Base-by-base conservation (phyloP, 2,113 vertebrate species). In the Halcyon malimbica region DNA sequence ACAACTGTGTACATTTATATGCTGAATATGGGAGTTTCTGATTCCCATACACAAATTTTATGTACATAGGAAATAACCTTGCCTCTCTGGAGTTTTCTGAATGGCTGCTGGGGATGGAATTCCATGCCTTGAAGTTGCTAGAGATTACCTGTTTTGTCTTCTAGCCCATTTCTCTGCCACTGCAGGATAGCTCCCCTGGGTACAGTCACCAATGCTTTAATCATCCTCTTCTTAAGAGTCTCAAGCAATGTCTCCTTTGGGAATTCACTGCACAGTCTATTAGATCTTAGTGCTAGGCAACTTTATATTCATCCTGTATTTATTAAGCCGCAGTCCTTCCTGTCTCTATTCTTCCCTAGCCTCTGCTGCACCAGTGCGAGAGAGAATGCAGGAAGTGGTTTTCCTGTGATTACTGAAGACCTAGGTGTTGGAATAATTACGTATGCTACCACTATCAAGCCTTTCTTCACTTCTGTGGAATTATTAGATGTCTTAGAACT, bases 151-250 rank as follows among this genome's bases (percentile, higher is more conserved):
- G 62, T 11, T 93, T 60, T 65, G 69, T 73, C 91, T 94, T 79
- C 83, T 48, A 73, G 83, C 70, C 86, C 41, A 28, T 82, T 89
- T 75, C 91, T 84, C 53, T 84, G 62, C 65, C 89, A 79, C 81
- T 80, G 74, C 77, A 73, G 83, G 77, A 87, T 54, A 68, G 57
- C n/a, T 94, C 96, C 89, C 87, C 35, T 25, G 92, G 60, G 95
- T 15, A 83, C 68, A 80, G 62, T 89, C 94, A 71, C 86, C 94
- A 95, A 91, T 50, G 83, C 62, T 81, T 92, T 94, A 93, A 94
- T 97, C 92, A 96, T 84, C 67, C 70, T 76, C 44, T 44, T 92
- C 94, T 94, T 79, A 87, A 79, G 85, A 95, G 80, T 91, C 73
- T 94, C 95, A 53, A 89, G 95, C 69, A 96, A 87, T 18, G 70